Evolutionary conservation across 2,797 vertebrate species (phyloP), one percentile per base, ranked within the genome.

Genomic region (Chiroxiphia lanceolata): DNA sequence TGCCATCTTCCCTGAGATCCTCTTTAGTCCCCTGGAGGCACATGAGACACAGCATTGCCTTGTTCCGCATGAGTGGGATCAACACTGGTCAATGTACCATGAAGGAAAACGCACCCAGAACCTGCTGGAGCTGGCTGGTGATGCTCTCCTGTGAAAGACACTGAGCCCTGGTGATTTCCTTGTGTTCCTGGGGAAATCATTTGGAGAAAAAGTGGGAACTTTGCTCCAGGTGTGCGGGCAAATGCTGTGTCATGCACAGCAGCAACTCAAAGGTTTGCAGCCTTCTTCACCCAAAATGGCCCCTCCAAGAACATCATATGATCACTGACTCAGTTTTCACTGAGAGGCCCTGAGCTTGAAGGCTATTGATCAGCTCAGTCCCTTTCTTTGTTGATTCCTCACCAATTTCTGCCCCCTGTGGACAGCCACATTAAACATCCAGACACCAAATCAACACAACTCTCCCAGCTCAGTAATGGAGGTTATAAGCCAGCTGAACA

Each of bases 401-500:
- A 51, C 27, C 11, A 2, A 51, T 72, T 86, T 82, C 40, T 69
- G 22, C 21, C 21, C 38, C 53, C 29, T 2, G 33, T 47, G 91
- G 85, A 27, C 29, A 77, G 40, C 45, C 70, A 38, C 57, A 48
- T 77, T 33, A 74, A 78, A 59, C n/a, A 67, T 59, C 34, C 72
- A 93, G 51, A 50, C 6, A 48, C 11, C 25, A 45, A 82, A 77
- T 15, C 42, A 75, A 17, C 53, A 27, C 25, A 36, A 23, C 31
- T 50, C 57, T 78, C 15, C 42, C 38, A 48, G 47, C 78, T 75
- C 64, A 22, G 27, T 69, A 45, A 84, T 18, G 56, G 56, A 79
- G 83, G 59, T 56, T 51, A 74, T 38, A 87, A 93, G 64, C 54
- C 90, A 90, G 75, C 60, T 64, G 69, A 89, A 79, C 94, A 96